Evolutionary conservation across 2,888 invertebrate species (phyloP).

Genomic region (Smittia aterrima): DNA sequence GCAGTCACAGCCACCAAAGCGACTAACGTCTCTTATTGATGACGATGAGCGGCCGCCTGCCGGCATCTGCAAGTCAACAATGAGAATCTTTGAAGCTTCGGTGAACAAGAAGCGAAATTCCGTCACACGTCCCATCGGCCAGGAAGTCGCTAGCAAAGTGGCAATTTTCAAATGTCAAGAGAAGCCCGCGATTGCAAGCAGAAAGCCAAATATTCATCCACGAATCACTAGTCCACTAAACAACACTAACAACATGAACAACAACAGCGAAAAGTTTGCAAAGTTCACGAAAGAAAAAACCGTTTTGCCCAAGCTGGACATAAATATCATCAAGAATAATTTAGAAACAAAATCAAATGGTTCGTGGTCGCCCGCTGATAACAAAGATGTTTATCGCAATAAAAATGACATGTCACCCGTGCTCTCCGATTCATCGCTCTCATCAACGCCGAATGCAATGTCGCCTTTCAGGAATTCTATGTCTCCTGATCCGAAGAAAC

Average conservation of each 20-base stretch:
- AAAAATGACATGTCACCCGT: constrained; percentile 2
- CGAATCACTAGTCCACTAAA: constrained; percentile 42
- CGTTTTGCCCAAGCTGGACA: constrained; percentile 36
- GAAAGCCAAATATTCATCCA: constrained; percentile 44
- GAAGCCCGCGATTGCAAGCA: constrained; percentile 47
- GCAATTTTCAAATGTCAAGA: constrained; percentile 62
- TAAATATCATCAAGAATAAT: constrained; percentile 39
- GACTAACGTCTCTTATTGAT: constrained; percentile 63
- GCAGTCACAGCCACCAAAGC: constrained; percentile 59
- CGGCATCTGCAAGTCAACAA: constrained; percentile 82
- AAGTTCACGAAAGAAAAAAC: constrained; percentile 29
- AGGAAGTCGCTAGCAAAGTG: constrained; percentile 66
- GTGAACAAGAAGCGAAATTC: constrained; percentile 58
- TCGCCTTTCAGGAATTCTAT: constrained; percentile 29
- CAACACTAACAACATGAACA: constrained; percentile 35
- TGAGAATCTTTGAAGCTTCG: constrained; percentile 77
- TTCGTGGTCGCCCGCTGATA: constrained; percentile 28
- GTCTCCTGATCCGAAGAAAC: constrained; percentile 2
- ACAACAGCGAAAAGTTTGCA: constrained; percentile 32
- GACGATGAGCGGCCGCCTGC: constrained; percentile 82
- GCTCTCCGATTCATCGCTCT: constrained; percentile 25
- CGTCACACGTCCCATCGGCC: constrained; percentile 54
- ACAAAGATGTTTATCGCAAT: constrained; percentile 5
- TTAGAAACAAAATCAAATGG: constrained; percentile 38
- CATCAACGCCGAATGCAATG: constrained; percentile 29